A percentile compares a stretch with the other conserved stretches of the same genome.
These are phyloP conservation scores for Burhinus bistriatus DNA, from an alignment of 2,113 vertebrate genomes.

Conservation along the genomic window DNA sequence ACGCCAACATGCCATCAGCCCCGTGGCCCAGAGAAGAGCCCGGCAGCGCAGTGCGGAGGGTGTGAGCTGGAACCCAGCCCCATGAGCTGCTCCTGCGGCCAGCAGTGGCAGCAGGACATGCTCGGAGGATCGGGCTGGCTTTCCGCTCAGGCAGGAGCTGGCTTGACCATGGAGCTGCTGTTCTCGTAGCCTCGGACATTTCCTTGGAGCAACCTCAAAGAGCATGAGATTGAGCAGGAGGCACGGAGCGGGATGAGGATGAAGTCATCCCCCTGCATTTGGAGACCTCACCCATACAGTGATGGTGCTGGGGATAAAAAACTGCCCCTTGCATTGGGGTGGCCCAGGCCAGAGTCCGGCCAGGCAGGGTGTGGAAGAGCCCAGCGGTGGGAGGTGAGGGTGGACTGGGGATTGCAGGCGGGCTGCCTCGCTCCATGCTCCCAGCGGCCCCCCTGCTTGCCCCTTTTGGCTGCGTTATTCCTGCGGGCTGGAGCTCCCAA, in stretches of 20 bases:
- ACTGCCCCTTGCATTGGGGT: no score
- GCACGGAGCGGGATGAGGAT: rapidly evolving
- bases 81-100: background rate
- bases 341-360: rapidly evolving
- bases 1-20: rapidly evolving
- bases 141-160: background rate
- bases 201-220: background rate
- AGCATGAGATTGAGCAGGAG: background rate
- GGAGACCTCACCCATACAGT: rapidly evolving
- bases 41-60: rapidly evolving
- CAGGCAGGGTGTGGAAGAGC: background rate
- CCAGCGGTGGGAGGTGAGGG: rapidly evolving
- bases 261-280: background rate
- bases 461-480: background rate
- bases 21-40: background rate
- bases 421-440: background rate
- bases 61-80: rapidly evolving
- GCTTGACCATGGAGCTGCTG: background rate
- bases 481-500: background rate
- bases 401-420: no score
- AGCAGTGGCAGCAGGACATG: rapidly evolving
- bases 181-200: rapidly evolving
- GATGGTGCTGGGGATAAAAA: background rate
- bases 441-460: background rate
- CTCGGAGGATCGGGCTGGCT: background rate